These are phyloP conservation scores for Chelonoidis abingdonii DNA, from an alignment of 2,113 vertebrate species.

Conservation along the genomic window DNA sequence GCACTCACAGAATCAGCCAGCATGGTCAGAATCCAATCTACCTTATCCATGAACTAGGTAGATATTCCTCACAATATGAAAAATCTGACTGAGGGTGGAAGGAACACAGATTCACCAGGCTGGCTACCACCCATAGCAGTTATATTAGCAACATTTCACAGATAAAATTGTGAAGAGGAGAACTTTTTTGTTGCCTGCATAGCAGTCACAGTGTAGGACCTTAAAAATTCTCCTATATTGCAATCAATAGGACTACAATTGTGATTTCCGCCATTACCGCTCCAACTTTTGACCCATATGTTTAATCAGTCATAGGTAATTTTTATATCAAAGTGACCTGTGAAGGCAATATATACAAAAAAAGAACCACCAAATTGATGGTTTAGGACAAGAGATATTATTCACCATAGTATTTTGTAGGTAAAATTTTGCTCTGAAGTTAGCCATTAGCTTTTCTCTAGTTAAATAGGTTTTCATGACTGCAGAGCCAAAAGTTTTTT, in stretches of 20 bases:
- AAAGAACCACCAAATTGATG: background rate
- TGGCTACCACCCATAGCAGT: background rate
- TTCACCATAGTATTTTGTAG: background rate
- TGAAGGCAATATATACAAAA: background rate
- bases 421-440: background rate
- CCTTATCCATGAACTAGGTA: background rate
- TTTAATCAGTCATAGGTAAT: constrained; percentile 1
- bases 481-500: background rate
- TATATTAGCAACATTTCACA: background rate
- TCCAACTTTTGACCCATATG: background rate
- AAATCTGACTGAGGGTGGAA: background rate
- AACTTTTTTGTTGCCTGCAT: background rate
- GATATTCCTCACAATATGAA: background rate
- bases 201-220: background rate
- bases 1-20: background rate
- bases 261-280: background rate
- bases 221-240: constrained; percentile 32
- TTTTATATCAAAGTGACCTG: background rate
- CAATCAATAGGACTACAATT: constrained; percentile 17
- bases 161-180: background rate
- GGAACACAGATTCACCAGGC: constrained; percentile 12
- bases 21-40: background rate
- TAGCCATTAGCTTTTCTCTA: background rate
- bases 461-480: background rate
- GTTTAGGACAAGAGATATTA: background rate